Evolutionary conservation across 2,888 invertebrate genomes (phyloP), one percentile per base, ranked within the genome.

Genomic region (Amblyjoppa fuscipennis): DNA sequence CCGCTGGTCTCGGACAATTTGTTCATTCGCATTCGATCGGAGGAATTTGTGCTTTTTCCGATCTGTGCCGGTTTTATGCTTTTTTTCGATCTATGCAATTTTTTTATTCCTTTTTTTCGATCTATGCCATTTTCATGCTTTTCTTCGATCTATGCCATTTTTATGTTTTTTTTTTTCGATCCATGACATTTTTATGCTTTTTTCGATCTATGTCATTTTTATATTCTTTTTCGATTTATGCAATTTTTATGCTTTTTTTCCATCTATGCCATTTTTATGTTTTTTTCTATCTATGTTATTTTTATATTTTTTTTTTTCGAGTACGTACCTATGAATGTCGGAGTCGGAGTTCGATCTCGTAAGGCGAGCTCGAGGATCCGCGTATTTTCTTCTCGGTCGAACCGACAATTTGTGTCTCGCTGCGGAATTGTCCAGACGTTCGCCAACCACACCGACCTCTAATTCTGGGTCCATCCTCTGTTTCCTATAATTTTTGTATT

Each of bases 381-480:
- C 93, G 91, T 97, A 96, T 89, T 96, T 97, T 92, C 96, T 96
- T 94, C 96, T 96, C 6, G 97, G 97, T 92, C 96, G 95, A 20
- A 97, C 95, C 0, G 97, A 96, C 78, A 97, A 93, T 94, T 97
- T 97, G 95, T 97, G 97, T 91, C 95, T 96, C 20, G 97, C 97
- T 0, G 97, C 97, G 7, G 97, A 95, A 88, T 95, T 96, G 94
- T 97, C 97, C 94, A 97, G 95, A 69, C 96, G 95, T 70, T 94
- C 93, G 88, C 94, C 94, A 88, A 95, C 95, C 81, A 94, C 93
- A 25, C 95, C 94, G 89, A 96, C 93, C 92, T 97, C 96, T 92
- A 97, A 94, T 69, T 95, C 95, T 34, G 95, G 95, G 92, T 97
- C 96, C 91, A 95, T 89, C 81, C 89, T 93, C 61, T 90, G 86